phyloP scores from a whole-genome alignment of 2,888 invertebrate genomes.

The Loripinus fragilis region DNA sequence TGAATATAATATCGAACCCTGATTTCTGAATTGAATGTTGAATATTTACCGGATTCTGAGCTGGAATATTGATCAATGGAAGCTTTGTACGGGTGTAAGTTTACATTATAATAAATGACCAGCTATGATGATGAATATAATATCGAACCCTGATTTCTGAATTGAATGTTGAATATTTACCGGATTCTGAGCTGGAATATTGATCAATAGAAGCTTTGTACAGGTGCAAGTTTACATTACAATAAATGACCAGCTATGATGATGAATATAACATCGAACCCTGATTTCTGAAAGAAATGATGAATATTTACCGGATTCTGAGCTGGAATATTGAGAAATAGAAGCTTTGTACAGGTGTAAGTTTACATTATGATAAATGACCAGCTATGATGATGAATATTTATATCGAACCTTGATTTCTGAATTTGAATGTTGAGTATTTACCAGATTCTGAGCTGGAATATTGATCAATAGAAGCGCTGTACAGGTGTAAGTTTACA shows the following conservation, averaged over 20 bases:
- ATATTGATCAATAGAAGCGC: too few species aligned
- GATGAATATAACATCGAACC: not conserved
- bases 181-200: conserved; percentile 34
- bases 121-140: conserved; percentile 32
- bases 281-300: not conserved
- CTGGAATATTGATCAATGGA: too few species aligned
- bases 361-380: too few species aligned
- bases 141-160: conserved; percentile 1
- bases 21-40: conserved; percentile 9
- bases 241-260: not conserved
- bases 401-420: not conserved
- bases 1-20: not conserved
- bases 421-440: not conserved
- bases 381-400: conserved; percentile 4
- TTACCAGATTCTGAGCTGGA: conserved; percentile 11
- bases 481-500: too few species aligned
- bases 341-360: too few species aligned
- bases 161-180: conserved; percentile 17
- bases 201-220: too few species aligned
- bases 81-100: too few species aligned
- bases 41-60: conserved; percentile 32
- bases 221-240: too few species aligned
- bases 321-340: too few species aligned
- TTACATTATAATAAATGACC: too few species aligned
- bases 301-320: conserved; percentile 11